A percentile compares a stretch with the other conserved stretches of the same genome.
Conservation (phyloP, 2,888 invertebrate genomes). For the Penaeus monodon region DNA sequence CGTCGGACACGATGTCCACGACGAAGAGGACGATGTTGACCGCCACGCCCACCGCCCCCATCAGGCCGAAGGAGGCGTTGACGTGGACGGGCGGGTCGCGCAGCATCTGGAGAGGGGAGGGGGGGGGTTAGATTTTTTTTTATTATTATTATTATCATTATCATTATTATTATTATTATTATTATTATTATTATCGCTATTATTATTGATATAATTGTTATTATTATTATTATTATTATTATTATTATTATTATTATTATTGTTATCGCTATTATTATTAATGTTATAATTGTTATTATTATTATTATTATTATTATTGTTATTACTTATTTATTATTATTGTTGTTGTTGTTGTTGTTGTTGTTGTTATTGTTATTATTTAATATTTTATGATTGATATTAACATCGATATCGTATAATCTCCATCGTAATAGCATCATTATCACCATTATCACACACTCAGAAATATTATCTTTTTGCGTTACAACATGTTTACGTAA, state of each 20-base stretch:
- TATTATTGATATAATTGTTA: background rate
- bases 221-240: background rate
- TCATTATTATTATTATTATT: too few species aligned
- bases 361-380: too few species aligned
- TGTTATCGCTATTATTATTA: background rate
- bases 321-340: background rate
- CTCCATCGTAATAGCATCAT: too few species aligned
- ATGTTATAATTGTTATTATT: background rate
- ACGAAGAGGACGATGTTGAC: constrained; percentile 49
- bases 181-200: too few species aligned
- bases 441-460: too few species aligned
- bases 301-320: background rate
- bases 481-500: too few species aligned
- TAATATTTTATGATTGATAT: too few species aligned
- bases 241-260: background rate
- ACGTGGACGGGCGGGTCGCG: constrained; percentile 43
- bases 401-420: too few species aligned
- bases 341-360: too few species aligned
- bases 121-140: too few species aligned
- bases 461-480: too few species aligned
- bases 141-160: too few species aligned
- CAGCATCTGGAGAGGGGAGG: constrained; percentile 24
- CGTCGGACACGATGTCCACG: constrained; percentile 52
- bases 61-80: constrained; percentile 38
- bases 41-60: constrained; percentile 48